Base-by-base conservation (phyloP, 2,113 vertebrate genomes). In the Halichoeres trimaculatus region DNA sequence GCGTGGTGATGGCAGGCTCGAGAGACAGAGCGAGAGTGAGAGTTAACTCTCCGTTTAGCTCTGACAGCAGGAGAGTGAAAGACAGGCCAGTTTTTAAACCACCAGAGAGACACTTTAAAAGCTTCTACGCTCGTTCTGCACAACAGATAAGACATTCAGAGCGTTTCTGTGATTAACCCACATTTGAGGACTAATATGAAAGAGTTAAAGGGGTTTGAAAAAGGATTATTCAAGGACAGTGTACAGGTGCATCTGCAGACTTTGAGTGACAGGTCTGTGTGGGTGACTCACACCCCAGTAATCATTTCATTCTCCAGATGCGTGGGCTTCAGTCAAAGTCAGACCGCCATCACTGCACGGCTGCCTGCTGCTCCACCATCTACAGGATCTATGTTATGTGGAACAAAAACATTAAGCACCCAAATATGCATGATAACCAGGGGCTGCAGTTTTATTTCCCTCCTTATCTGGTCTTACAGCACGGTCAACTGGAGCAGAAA, bases 1-100 rank as follows among this genome's bases (percentile, higher is more conserved):
- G 86, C 54, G 45, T 86, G 80, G 87, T 80, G 85, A 87, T 78
- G 87, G 84, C 76, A 81, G 76, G 58, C 78, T 70, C 41, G 45
- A 67, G 56, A 19, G 16, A 17, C 14, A 45, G 24, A 48, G 58
- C 48, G 70, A 41, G 40, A 12, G 40, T 13, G 17, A 47, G 43
- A 50, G 58, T 52, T 67, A 45, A 5, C 74, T 83, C 76, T 80
- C 13, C 30, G 69, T 80, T 47, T 58, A 62, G 67, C 26, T 66
- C 76, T 76, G 83, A 82, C 71, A 82, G 63, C 48, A 35, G 4
- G 58, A 65, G 73, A 87, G 59, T 83, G 87, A 90, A 66, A 76
- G 85, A 78, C 83, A 70, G 70, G 30, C 55, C 35, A 63, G 76
- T 57, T 82, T 81, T 67, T 45, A 63, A 87, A 85, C 73, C 80